A percentile compares a stretch with the other conserved stretches of the same genome.
phyloP scores from a whole-genome alignment of 2,113 vertebrate species.

The Solenodon paradoxus region DNA sequence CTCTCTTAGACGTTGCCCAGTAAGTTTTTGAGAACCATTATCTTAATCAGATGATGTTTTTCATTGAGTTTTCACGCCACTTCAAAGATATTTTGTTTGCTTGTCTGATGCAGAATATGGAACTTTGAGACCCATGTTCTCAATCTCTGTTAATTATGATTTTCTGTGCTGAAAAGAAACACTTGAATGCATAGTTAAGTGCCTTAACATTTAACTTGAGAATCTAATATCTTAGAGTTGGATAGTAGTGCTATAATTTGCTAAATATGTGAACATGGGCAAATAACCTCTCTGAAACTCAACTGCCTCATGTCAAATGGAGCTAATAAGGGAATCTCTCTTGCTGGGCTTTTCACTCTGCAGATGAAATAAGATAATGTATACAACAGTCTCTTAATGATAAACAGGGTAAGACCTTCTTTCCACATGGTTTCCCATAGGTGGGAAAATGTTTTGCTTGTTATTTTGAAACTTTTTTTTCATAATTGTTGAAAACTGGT shows the following conservation, averaged over 20 bases:
- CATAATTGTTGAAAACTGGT: neutral
- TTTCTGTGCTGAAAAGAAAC: neutral
- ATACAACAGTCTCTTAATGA: neutral
- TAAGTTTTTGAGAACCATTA: neutral
- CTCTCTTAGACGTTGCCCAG: neutral
- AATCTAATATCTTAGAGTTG: neutral
- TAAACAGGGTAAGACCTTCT: neutral
- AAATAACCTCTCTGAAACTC: neutral
- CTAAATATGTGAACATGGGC: neutral
- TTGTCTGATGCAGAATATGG: neutral
- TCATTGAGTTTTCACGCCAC: neutral
- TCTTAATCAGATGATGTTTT: neutral
- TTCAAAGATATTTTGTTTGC: neutral
- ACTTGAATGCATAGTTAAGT: neutral
- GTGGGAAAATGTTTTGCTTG: neutral
- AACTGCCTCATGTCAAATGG: neutral
- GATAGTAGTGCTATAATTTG: neutral
- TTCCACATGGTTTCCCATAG: neutral
- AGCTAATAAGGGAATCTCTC: neutral
- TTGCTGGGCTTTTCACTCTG: neutral
- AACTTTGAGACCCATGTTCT: neutral
- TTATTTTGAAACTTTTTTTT: neutral
- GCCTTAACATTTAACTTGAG: neutral
- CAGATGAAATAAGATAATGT: neutral
- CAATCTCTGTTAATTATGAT: neutral